These are phyloP conservation scores for Turritopsis dohrnii DNA, from an alignment of 30 jellyfish, hydroid and myxozoan species.

Conservation along the genomic window DNA sequence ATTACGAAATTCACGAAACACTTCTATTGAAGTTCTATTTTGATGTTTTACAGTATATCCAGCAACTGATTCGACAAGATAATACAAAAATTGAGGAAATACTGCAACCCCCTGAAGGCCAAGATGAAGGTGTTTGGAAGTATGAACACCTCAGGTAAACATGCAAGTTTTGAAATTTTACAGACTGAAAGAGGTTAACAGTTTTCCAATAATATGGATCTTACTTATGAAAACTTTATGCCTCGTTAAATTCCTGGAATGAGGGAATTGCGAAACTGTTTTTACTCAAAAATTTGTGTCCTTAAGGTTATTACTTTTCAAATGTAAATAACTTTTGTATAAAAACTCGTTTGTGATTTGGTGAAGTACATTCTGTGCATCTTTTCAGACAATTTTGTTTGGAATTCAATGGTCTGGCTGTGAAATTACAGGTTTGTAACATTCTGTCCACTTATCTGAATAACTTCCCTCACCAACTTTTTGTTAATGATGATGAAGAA, in stretches of 20 bases:
- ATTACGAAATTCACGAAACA: neutral
- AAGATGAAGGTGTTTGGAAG: constrained; percentile 99
- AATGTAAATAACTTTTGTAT: no score
- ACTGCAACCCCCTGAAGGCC: constrained; percentile 98
- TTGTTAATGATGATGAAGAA: no score
- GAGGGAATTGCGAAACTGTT: neutral
- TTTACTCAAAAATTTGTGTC: neutral
- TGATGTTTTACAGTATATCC: constrained; percentile 56
- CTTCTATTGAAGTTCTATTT: neutral
- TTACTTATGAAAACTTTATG: no score
- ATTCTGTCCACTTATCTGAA: no score
- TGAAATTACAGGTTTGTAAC: constrained; percentile 73
- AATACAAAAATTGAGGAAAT: constrained; percentile 78
- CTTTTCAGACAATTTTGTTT: constrained; percentile 88
- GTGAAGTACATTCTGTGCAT: no score
- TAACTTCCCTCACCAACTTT: no score
- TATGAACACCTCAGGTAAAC: constrained; percentile 92
- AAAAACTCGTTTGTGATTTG: no score
- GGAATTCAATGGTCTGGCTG: constrained; percentile 99
- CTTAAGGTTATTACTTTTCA: no score
- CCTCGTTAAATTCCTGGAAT: no score
- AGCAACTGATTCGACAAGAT: constrained; percentile 84
- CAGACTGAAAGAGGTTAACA: neutral
- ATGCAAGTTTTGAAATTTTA: neutral
- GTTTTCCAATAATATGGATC: neutral